phyloP scores from a whole-genome alignment of 2,888 invertebrate genomes.

The Acanthosepion pharaonis region DNA sequence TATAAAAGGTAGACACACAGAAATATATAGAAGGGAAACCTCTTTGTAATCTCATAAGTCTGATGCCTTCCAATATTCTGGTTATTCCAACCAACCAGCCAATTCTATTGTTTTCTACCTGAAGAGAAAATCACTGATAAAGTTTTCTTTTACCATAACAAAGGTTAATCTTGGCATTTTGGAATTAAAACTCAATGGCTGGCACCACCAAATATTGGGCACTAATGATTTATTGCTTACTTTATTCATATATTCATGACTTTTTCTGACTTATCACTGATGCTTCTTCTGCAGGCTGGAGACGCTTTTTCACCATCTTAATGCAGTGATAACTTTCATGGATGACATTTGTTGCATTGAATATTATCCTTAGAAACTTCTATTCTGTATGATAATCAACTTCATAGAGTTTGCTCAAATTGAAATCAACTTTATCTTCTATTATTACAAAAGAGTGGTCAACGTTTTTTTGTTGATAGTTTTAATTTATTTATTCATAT shows the following conservation, averaged over 20 bases:
- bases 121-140: constrained; percentile 8
- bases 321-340: neutral
- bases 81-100: neutral
- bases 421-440: neutral
- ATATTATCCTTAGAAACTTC: neutral
- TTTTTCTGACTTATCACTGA: neutral
- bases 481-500: constrained; percentile 9
- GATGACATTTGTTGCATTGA: neutral
- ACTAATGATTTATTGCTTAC: neutral
- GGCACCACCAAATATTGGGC: neutral
- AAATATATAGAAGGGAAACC: neutral
- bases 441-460: neutral
- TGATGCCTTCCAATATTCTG: neutral
- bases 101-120: neutral
- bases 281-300: neutral
- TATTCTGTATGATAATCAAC: constrained; percentile 18
- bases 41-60: neutral
- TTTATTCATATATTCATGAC: constrained; percentile 33
- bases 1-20: neutral
- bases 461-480: neutral
- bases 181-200: constrained; percentile 33
- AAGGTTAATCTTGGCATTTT: constrained; percentile 33
- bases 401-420: neutral
- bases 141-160: neutral
- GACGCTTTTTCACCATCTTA: neutral